phyloP scores from a whole-genome alignment of 2,113 vertebrate species.

The Synchiropus splendidus region DNA sequence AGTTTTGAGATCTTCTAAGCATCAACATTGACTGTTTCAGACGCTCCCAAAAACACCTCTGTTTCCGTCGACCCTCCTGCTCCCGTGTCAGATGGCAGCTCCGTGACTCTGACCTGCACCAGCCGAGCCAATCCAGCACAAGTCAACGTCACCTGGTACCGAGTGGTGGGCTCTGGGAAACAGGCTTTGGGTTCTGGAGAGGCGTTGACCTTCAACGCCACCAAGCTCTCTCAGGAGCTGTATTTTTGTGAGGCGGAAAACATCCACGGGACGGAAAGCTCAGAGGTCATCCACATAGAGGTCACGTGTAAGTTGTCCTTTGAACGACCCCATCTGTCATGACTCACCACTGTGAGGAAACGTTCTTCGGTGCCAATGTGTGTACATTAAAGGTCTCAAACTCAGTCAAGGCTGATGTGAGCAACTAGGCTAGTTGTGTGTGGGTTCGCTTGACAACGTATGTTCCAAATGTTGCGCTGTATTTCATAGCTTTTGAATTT shows the following conservation, averaged over 20 bases:
- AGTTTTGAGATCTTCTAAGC: no score
- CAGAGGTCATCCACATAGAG: conserved; percentile 12
- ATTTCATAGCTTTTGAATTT: no score
- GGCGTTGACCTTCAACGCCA: conserved; percentile 37
- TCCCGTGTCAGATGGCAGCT: conserved; percentile 33
- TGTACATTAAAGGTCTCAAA: no score
- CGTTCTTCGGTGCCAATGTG: no score
- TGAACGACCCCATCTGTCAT: no score
- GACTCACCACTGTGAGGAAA: no score
- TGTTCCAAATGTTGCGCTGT: no score
- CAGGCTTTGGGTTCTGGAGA: conserved; percentile 20
- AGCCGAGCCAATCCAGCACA: conserved; percentile 45
- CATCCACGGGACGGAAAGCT: conserved; percentile 30
- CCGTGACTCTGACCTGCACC: conserved; percentile 52
- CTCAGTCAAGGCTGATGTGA: no score
- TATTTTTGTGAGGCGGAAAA: conserved; percentile 47
- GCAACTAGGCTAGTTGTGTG: no score
- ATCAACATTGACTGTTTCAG: conserved; percentile 39
- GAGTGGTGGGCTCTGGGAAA: conserved; percentile 21
- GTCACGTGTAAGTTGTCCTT: conserved; percentile 33
- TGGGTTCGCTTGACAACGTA: no score
- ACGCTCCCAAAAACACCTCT: conserved; percentile 51
- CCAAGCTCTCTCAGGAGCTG: conserved; percentile 39
- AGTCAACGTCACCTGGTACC: conserved; percentile 56
- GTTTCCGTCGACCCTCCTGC: conserved; percentile 28